Evolutionary conservation across 2,888 invertebrate genomes (phyloP), one percentile per base, ranked within the genome.

Genomic region (Cheiracanthium punctorium): DNA sequence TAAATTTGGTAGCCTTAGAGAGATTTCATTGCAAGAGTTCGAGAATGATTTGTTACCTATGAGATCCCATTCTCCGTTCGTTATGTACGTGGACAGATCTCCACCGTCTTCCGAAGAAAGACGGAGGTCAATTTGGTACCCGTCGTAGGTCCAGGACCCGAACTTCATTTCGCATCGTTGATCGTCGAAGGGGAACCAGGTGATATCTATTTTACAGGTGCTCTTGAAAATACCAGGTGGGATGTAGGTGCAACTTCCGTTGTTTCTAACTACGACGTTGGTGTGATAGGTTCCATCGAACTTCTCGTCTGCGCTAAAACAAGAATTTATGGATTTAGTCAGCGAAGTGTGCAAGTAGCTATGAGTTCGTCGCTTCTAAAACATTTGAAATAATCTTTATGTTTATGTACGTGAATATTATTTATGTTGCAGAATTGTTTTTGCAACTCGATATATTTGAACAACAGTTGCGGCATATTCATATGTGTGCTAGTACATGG

Each of bases 181-280:
- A 93, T 98, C 98, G 93, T 99, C 98, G 93, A 98, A 98, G 89
- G 98, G 98, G 93, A 98, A 98, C 98, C 98, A 98, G 90, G 98
- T 98, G 93, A 99, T 98, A 93, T 98, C 98, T 91, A 99, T 98
- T 93, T 97, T 97, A 94, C 99, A 99, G 90, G 98, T 98, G 93
- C 98, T 97, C 93, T 98, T 98, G 94, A 99, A 98, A 93, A 99
- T 98, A 90, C 98, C 98, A 82, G 99, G 99, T 90, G 99, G 99
- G 91, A 99, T 96, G 94, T 98, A 98, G 89, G 97, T 94, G 92
- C 98, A 97, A 90, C 96, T 96, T 90, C 99, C 99, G 93, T 97
- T 97, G 93, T 95, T 95, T 90, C 96, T 95, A 89, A 99, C 97
- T 90, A 99, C 98, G 91, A 98, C 98, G 93, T 99, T 99, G 90